Evolutionary conservation across 2,888 invertebrate genomes (phyloP).

Genomic region (Leucozona laternaria): DNA sequence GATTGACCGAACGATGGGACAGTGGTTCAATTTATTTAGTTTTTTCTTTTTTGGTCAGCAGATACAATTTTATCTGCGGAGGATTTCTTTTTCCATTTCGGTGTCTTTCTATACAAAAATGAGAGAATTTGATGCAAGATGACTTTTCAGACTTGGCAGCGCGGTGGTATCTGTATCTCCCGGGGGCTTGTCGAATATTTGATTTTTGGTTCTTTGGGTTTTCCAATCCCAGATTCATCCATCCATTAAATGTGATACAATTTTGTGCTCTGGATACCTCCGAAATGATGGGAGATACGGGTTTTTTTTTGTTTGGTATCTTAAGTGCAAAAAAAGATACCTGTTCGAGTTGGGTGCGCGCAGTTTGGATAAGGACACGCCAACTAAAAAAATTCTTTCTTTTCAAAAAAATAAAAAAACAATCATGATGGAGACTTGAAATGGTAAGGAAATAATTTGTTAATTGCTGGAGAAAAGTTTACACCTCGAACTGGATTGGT

Average conservation of each 20-base stretch:
- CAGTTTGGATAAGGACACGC: conserved; percentile 41
- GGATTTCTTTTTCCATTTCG: conserved; percentile 38
- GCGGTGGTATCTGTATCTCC: conserved; percentile 8
- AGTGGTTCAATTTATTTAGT: not conserved
- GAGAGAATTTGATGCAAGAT: conserved; percentile 67
- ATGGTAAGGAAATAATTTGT: conserved; percentile 74
- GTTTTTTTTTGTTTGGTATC: not conserved
- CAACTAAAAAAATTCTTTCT: not conserved
- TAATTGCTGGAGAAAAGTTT: conserved; percentile 71
- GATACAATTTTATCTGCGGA: conserved; percentile 50
- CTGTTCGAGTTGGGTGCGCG: conserved; percentile 63
- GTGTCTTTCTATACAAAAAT: conserved; percentile 32
- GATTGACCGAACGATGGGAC: not conserved
- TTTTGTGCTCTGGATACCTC: conserved; percentile 50
- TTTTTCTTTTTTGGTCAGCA: conserved; percentile 72
- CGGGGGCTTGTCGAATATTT: conserved; percentile 52
- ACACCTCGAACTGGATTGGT: conserved; percentile 45
- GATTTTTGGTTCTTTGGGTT: conserved; percentile 31
- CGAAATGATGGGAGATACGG: conserved; percentile 41
- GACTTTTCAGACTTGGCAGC: conserved; percentile 45
- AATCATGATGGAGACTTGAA: conserved; percentile 8
- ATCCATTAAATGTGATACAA: conserved; percentile 51
- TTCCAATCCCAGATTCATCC: conserved; percentile 54
- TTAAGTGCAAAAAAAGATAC: conserved; percentile 39
- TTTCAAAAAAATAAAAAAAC: conserved; percentile 25